Percentiles rank a stretch among this genome's conserved stretches.
Evolutionary conservation across 2,797 vertebrate species (phyloP).

Genomic region (Rhinella marina): DNA sequence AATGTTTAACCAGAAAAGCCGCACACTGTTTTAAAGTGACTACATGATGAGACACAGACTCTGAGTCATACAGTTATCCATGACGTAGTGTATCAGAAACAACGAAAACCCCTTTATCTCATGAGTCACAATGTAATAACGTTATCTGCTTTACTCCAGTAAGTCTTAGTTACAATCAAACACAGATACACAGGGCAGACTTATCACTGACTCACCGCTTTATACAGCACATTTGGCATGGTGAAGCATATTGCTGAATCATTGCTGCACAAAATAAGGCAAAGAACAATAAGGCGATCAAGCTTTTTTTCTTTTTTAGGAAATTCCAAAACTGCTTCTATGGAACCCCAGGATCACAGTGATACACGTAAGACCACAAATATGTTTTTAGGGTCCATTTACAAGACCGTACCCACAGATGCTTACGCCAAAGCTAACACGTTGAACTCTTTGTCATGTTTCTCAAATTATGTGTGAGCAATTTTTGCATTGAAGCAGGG

Average conservation of each 20-base stretch:
- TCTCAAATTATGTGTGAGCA: too few species aligned
- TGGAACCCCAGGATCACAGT: background rate
- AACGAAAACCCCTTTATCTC: background rate
- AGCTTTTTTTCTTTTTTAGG: too few species aligned
- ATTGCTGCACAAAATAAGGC: background rate
- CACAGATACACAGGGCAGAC: background rate
- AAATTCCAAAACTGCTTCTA: background rate
- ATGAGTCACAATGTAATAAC: conserved; percentile 5
- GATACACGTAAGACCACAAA: background rate
- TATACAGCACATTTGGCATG: background rate
- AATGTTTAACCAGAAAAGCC: background rate
- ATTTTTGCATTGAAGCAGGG: too few species aligned
- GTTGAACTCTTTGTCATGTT: too few species aligned
- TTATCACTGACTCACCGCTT: background rate
- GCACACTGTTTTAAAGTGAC: background rate
- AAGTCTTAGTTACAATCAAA: background rate
- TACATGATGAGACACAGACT: background rate
- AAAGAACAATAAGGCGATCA: background rate
- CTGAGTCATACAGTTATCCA: background rate
- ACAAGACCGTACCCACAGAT: too few species aligned
- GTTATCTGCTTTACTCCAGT: background rate
- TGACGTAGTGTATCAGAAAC: background rate
- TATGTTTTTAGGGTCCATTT: background rate
- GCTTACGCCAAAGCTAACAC: too few species aligned
- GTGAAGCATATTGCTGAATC: background rate